These are phyloP conservation scores for Thymelicus sylvestris DNA, from an alignment of 2,888 invertebrate species.

Conservation along the genomic window DNA sequence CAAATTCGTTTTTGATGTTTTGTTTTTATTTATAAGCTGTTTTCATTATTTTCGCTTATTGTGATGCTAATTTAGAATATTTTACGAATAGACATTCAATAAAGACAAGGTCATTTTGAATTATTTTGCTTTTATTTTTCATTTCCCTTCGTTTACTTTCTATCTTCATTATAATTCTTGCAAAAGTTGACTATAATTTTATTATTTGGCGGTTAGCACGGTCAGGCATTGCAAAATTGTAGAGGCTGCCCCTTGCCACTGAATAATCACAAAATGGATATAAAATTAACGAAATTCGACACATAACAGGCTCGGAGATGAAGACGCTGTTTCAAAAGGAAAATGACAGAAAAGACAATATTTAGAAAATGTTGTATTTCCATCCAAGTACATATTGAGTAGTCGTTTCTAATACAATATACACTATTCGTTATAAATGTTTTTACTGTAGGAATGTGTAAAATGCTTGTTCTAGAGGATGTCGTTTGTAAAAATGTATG, in stretches of 20 bases:
- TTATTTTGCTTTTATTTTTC: slow-evolving; percentile 60
- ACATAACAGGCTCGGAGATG: neutral
- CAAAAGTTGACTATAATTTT: too few relatives aligned
- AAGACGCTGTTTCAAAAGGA: neutral
- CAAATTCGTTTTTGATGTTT: slow-evolving; percentile 48
- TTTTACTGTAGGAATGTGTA: slow-evolving; percentile 7
- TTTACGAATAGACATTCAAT: slow-evolving; percentile 77
- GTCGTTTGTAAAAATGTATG: neutral
- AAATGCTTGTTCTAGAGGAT: slow-evolving; percentile 4
- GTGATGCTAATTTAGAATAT: slow-evolving; percentile 81
- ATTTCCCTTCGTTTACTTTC: slow-evolving; percentile 44
- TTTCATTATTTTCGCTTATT: slow-evolving; percentile 68
- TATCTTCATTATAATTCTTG: neutral
- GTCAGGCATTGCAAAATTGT: neutral
- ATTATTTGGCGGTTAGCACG: too few relatives aligned
- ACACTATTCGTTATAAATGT: slow-evolving; percentile 4
- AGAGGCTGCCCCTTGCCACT: too few relatives aligned
- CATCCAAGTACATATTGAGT: slow-evolving; percentile 13
- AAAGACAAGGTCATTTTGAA: slow-evolving; percentile 76
- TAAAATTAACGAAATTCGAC: neutral
- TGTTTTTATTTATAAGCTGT: slow-evolving; percentile 58
- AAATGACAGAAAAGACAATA: neutral
- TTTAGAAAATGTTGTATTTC: slow-evolving; percentile 23
- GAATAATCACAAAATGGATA: too few relatives aligned
- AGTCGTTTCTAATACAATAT: slow-evolving; percentile 12